phyloP scores from a whole-genome alignment of 2,113 vertebrate genomes.

The Dromiciops gliroides region DNA sequence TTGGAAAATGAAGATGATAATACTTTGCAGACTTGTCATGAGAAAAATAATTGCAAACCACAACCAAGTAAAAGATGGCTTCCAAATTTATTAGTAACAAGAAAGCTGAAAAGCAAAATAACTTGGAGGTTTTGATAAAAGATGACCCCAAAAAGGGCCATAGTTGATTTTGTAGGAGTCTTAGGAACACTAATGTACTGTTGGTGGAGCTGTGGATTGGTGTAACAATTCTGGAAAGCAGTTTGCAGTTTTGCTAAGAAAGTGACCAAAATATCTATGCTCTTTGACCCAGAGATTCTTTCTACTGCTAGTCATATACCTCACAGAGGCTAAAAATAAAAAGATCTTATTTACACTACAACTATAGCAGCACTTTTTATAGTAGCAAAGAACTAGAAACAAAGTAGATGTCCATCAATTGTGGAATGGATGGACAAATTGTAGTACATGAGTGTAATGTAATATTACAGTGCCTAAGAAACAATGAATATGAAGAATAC shows the following conservation, averaged over 20 bases:
- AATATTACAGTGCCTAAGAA: neutral
- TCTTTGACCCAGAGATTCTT: neutral
- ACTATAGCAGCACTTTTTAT: neutral
- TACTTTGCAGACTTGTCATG: neutral
- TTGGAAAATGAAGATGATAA: neutral
- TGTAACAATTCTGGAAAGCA: neutral
- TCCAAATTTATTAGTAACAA: neutral
- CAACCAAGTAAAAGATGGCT: neutral
- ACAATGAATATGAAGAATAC: neutral
- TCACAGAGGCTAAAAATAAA: neutral
- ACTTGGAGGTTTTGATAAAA: neutral
- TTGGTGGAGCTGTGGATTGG: neutral
- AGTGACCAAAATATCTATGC: neutral
- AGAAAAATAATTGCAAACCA: neutral
- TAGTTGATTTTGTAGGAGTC: neutral
- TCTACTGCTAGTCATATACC: neutral
- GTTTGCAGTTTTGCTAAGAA: neutral
- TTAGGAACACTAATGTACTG: neutral
- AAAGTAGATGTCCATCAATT: neutral
- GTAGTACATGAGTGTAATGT: neutral
- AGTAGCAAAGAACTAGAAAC: neutral
- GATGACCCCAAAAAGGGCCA: neutral
- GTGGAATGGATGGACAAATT: neutral
- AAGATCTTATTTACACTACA: neutral
- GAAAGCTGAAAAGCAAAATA: neutral